Evolutionary conservation across 2,797 vertebrate species (phyloP).

Genomic region (Siniperca undulata): DNA sequence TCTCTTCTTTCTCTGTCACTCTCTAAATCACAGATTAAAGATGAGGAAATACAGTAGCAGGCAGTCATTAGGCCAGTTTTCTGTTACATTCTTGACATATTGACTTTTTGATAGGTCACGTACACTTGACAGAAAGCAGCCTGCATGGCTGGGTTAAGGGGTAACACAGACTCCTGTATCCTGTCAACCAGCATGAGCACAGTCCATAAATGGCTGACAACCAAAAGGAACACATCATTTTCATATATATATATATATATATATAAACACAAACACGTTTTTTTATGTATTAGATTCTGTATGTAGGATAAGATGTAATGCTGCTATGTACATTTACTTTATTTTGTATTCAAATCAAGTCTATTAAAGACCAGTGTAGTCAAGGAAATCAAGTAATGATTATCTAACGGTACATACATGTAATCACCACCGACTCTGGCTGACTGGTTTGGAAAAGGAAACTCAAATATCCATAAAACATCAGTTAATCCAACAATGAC

Average conservation of each 20-base stretch:
- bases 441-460: neutral
- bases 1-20: neutral
- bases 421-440: neutral
- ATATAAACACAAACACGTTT: no score
- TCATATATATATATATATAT: no score
- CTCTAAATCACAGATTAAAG: neutral
- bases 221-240: neutral
- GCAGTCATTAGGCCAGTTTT: neutral
- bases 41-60: neutral
- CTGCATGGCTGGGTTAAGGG: neutral
- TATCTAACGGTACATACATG: neutral
- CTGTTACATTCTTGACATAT: neutral
- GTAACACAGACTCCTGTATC: neutral
- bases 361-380: no score
- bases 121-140: conserved; percentile 7
- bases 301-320: no score
- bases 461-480: neutral
- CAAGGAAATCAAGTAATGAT: no score
- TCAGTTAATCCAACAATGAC: neutral
- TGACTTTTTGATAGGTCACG: conserved; percentile 3
- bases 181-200: neutral
- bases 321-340: no score
- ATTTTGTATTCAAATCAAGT: no score
- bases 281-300: no score
- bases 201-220: neutral